Base-by-base conservation (phyloP, 2,888 invertebrate species). In the Brenthis daphne region DNA sequence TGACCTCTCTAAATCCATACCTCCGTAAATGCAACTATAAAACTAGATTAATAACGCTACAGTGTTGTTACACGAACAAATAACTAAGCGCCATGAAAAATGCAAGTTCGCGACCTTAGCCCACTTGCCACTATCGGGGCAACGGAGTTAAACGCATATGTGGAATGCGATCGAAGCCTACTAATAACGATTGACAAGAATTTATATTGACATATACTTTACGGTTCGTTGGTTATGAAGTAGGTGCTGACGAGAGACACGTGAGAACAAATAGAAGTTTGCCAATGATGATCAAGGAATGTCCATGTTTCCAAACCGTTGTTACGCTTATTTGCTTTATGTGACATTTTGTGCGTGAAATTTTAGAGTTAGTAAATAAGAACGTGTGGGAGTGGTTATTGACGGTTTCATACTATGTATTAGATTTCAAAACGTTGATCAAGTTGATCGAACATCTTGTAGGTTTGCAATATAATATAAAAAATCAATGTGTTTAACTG, bases 71-170 rank as follows among this genome's bases (percentile, higher is more conserved):
- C 71, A 74, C 73, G 74, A 71, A 71, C 73, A 76, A 71, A 74
- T 77, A 75, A 71, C 74, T 77, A 75, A 73, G 72, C 76, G 78
- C 80, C 79, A 79, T 85, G 82, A 85, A 89, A 89, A 89, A 88
- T 86, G 86, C 84, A 85, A 82, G 79, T 77, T 74, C 76, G 79
- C 84, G 89, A 86, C 90, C 90, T 91, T 90, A 89, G 87, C 90
- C 89, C 79, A 89, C 80, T 85, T 88, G 81, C 74, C 71, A 77
- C 81, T 79, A 76, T 77, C 71, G 74, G 69, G 73, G 72, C 74
- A 70, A 77, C 77, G 72, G 75, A 75, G 56, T 55, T n/a, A 60
- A 50, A 50, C 50, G n/a, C 48, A 33, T 60, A 60, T 29, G 60
- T 60, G 60, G 29, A 60, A 60, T 33, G 50, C 50, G 14, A 61